These are phyloP conservation scores for Neomonachus schauinslandi DNA, from an alignment of 2,113 vertebrate genomes.

Conservation along the genomic window DNA sequence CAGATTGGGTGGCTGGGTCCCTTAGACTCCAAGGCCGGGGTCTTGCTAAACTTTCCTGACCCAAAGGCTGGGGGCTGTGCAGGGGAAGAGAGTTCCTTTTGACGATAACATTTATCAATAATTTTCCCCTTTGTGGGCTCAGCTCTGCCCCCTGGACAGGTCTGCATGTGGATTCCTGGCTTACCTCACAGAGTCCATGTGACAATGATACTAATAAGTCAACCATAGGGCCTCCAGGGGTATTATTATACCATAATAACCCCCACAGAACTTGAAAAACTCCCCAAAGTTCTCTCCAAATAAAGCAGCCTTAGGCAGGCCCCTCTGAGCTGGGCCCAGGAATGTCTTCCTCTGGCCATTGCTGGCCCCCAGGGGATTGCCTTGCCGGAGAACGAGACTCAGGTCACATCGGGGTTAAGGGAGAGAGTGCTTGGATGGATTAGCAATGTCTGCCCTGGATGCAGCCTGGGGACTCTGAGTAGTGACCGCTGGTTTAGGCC, in stretches of 20 bases:
- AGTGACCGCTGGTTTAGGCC: not conserved
- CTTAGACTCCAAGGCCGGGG: not conserved
- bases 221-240: not conserved
- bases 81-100: not conserved
- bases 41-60: not conserved
- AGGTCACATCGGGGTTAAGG: not conserved
- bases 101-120: not conserved
- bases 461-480: not conserved
- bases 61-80: rapidly evolving
- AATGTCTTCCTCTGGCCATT: not conserved
- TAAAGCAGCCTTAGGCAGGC: too few species aligned
- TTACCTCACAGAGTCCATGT: not conserved
- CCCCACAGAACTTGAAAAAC: not conserved
- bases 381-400: not conserved
- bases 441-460: not conserved
- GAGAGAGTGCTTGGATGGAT: not conserved
- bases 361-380: not conserved
- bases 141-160: not conserved
- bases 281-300: not conserved
- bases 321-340: not conserved
- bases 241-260: too few species aligned
- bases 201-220: not conserved
- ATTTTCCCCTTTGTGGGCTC: not conserved
- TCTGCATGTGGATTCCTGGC: not conserved
- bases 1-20: not conserved